Evolutionary conservation across 2,888 invertebrate species (phyloP), one percentile per base, ranked within the genome.

Genomic region (Ornithoptera alexandrae): DNA sequence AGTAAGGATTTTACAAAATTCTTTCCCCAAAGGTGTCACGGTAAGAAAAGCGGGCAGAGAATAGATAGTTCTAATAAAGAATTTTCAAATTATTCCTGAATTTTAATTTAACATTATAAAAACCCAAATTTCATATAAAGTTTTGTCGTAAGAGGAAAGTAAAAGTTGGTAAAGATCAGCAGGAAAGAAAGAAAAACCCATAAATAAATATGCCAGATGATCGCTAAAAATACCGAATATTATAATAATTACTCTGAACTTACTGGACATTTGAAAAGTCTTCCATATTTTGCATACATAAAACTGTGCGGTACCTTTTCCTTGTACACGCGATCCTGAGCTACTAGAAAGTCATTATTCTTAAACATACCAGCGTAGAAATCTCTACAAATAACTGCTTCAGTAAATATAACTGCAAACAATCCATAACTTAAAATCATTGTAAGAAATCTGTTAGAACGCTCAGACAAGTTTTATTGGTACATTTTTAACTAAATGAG

Each of bases 281-380:
- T 84, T 67, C 88, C 89, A 76, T 91, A 91, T 42, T 81, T 83
- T 0, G 85, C 86, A 22, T 72, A 73, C 0, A 78, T 74, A n/a
- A 61, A 73, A 60, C 78, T 77, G 69, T 74, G 84, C 0, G 81
- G 79, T 0, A 74, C 56, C 39, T 73, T 78, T 65, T 82, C 83
- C 67, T 85, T 88, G 60, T 82, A 89, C 0, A 90, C 36, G 12
- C 75, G 73, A 58, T 90, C 90, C 70, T 87, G 85, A 0, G 86
- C 87, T 0, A 89, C 86, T 18, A 90, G 76, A 5, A 81, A 76
- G 68, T 90, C 89, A 64, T 88, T 83, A n/a, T 73, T 80, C 46
- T 80, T 85, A 68, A 89, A 90, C 86, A 89, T 85, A 2, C 90
- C 90, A 0, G 84, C 74, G 60, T 87, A 86, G 69, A 82, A 88